Evolutionary conservation across 2,113 vertebrate genomes (phyloP).

Genomic region (Microtus ochrogaster): DNA sequence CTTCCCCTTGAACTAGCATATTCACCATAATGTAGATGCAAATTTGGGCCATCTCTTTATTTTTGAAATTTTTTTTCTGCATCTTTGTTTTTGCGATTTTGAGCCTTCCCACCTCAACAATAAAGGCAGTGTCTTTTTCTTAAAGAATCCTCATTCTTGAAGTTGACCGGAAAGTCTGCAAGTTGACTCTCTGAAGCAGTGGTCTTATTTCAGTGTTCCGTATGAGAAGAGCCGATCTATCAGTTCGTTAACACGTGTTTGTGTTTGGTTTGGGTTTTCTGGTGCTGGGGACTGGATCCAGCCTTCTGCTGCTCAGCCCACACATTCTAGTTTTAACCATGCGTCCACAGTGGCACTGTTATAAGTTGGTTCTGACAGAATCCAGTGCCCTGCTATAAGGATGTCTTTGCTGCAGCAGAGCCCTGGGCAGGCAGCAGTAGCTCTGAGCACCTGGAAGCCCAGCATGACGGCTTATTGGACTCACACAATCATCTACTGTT

Average conservation of each 20-base stretch:
- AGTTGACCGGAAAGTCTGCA: neutral
- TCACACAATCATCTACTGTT: constrained; percentile 57
- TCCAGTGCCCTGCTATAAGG: neutral
- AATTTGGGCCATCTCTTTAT: neutral
- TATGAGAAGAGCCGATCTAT: neutral
- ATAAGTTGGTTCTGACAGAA: neutral
- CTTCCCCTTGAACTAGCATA: neutral
- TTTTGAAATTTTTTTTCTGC: too few species aligned
- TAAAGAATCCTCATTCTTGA: neutral
- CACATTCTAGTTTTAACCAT: neutral
- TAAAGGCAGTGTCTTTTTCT: neutral
- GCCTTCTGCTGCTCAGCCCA: too few species aligned
- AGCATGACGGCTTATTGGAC: neutral
- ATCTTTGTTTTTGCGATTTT: too few species aligned
- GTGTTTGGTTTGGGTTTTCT: neutral
- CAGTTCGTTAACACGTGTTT: neutral
- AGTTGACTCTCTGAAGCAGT: neutral
- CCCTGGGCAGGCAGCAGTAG: neutral
- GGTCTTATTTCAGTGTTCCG: neutral
- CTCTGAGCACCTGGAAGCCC: neutral
- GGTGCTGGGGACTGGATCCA: neutral
- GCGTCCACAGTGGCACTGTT: neutral
- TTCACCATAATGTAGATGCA: constrained; percentile 1
- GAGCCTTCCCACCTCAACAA: neutral
- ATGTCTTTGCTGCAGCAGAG: neutral